Percentiles rank a stretch among this genome's conserved stretches.
phyloP scores from a whole-genome alignment of 2,797 vertebrate species.

The Eulemur albifrons region DNA sequence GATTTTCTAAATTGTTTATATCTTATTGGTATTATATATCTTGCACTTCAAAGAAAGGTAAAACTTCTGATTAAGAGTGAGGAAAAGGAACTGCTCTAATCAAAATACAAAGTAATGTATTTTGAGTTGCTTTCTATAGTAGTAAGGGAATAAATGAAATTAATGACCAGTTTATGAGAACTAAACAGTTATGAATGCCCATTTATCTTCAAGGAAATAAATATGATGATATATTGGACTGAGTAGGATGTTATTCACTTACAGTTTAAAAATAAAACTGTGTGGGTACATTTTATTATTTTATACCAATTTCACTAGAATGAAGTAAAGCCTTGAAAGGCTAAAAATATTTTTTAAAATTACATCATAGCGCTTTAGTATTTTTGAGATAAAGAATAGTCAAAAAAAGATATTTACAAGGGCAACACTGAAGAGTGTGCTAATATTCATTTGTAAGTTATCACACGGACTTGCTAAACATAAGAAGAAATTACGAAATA shows the following conservation, averaged over 20 bases:
- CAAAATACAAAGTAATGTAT: not conserved
- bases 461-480: not conserved
- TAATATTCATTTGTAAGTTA: not conserved
- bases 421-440: not conserved
- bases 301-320: not conserved
- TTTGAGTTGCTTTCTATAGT: not conserved
- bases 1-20: not conserved
- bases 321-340: not conserved
- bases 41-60: not conserved
- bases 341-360: not conserved
- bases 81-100: slow-evolving; percentile 4
- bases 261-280: slow-evolving; percentile 57
- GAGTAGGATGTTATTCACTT: slow-evolving; percentile 10
- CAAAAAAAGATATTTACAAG: not conserved
- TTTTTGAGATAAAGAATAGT: slow-evolving; percentile 10
- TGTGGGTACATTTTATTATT: slow-evolving; percentile 23
- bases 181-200: not conserved
- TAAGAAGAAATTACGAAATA: not conserved
- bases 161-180: not conserved
- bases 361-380: not conserved
- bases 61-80: not conserved
- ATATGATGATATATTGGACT: not conserved
- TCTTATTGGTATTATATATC: not conserved
- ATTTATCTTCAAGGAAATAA: slow-evolving; percentile 39
- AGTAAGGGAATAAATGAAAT: not conserved